These are phyloP conservation scores for Tapirus terrestris DNA, from an alignment of 2,113 vertebrate species.

Conservation along the genomic window DNA sequence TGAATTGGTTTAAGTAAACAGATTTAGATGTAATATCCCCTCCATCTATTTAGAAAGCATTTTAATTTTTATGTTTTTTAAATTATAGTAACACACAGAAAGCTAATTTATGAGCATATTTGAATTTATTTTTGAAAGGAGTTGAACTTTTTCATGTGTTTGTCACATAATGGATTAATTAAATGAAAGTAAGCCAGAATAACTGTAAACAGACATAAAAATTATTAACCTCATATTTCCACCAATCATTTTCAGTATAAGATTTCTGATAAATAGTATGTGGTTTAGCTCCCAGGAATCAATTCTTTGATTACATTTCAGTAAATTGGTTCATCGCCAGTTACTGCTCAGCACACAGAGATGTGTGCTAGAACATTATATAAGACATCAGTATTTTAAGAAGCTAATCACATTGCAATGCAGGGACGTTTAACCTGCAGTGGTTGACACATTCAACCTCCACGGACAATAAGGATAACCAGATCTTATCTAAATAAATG, in stretches of 20 bases:
- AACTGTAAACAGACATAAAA: conserved; percentile 37
- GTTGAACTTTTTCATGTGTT: conserved; percentile 45
- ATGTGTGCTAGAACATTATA: neutral
- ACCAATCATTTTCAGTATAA: conserved; percentile 10
- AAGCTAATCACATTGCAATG: neutral
- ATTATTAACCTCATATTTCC: neutral
- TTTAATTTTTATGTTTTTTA: conserved; percentile 51
- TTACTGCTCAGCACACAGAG: neutral
- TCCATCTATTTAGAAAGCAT: conserved; percentile 37
- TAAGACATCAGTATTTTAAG: neutral
- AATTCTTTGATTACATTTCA: conserved; percentile 42
- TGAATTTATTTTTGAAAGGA: conserved; percentile 51
- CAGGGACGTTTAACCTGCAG: neutral
- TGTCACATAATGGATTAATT: conserved; percentile 49
- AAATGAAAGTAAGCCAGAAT: conserved; percentile 50
- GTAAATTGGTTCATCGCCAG: neutral
- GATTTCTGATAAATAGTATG: conserved; percentile 12
- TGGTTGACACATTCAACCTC: neutral
- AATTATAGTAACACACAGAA: conserved; percentile 10
- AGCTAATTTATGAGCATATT: neutral
- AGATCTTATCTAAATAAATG: conserved; percentile 25
- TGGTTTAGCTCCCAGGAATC: conserved; percentile 45
- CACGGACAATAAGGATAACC: neutral
- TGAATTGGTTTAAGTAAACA: neutral
- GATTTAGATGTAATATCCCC: neutral